Percentiles rank a stretch among this genome's conserved stretches.
Evolutionary conservation across 2,113 vertebrate species (phyloP).

Genomic region (Dipodomys spectabilis): DNA sequence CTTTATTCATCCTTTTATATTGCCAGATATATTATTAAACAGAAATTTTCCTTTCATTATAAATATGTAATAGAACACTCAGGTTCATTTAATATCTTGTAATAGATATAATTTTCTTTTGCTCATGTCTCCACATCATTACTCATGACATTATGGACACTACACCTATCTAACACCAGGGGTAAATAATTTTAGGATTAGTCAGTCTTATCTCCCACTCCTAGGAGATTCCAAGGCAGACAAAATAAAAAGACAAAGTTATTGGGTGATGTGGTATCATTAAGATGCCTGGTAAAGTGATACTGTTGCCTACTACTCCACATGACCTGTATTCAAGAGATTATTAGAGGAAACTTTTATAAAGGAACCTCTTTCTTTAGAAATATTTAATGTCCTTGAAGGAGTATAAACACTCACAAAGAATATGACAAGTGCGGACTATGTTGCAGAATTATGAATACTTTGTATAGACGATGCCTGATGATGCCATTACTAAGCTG

Average conservation of each 20-base stretch:
- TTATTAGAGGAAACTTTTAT: background rate
- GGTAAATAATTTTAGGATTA: background rate
- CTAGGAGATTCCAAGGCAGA: background rate
- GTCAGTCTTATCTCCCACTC: background rate
- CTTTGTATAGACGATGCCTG: background rate
- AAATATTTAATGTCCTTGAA: background rate
- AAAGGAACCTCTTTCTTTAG: background rate
- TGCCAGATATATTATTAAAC: background rate
- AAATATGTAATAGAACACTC: background rate
- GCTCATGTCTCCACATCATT: background rate
- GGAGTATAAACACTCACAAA: background rate
- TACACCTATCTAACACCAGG: background rate
- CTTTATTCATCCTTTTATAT: conserved; percentile 41
- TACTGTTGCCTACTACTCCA: background rate
- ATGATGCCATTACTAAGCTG: background rate
- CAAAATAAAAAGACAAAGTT: background rate
- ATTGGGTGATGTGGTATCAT: background rate
- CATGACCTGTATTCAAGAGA: background rate
- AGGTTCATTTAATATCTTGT: background rate
- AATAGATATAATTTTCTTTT: background rate
- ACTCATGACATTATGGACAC: background rate
- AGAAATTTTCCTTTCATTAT: conserved; percentile 10
- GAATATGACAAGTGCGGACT: background rate
- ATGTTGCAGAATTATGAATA: background rate
- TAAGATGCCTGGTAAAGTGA: background rate